Evolutionary conservation across 2,888 invertebrate genomes (phyloP), one percentile per base, ranked within the genome.

Genomic region (Protodeltote pygarga): DNA sequence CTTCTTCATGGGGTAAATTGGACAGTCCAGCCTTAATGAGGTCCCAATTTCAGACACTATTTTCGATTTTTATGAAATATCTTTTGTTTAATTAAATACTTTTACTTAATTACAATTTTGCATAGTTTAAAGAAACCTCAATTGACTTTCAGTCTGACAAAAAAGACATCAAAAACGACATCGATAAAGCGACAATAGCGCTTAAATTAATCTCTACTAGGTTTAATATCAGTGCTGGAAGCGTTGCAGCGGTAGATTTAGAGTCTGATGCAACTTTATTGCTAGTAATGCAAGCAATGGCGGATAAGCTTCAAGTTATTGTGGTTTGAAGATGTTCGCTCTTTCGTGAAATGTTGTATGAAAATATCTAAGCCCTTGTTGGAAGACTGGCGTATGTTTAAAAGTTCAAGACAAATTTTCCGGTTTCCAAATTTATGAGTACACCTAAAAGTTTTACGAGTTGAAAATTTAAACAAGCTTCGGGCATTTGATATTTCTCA

Each of bases 241-340:
- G 46, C 42, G 52, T 25, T 64, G 55, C 57, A 65, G 72, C 69
- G 71, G 45, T 61, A 71, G 79, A 79, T 81, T 80, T 77, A 73
- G 69, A 57, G 61, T 53, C 61, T 71, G 69, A 74, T 73, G 73
- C 64, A 46, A 57, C 65, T 62, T 78, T 82, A 82, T 82, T 82
- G 75, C 80, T 40, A 55, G 58, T 69, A 62, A 65, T 65, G 67
- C 60, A 70, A 69, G 70, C 67, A 67, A 57, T 58, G 44, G 42
- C 42, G 54, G 50, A 46, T 61, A 70, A 70, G 62, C 71, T 65
- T 59, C 51, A 41, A 59, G 49, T 64, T 61, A 66, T 75, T 74
- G 73, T 72, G 52, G 42, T 45, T 40, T 42, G 44, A 65, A 73
- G 68, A 65, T 63, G 48, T 35, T 40, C 55, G 48, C 53, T 59